Base-by-base conservation (phyloP, 2,888 invertebrate species). In the Nomada goodeniana region DNA sequence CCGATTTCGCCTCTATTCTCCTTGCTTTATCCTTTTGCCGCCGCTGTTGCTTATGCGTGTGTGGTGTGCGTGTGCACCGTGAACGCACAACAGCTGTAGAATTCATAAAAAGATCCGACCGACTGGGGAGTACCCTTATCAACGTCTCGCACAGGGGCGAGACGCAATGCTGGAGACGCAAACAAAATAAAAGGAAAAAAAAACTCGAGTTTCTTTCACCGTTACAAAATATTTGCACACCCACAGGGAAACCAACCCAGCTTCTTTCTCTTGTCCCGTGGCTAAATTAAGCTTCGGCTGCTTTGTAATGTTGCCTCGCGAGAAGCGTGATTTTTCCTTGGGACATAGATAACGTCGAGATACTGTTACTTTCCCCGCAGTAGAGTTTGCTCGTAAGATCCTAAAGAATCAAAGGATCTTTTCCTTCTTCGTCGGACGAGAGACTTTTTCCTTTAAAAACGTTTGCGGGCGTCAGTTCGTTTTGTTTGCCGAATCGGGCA, bases 1-100 rank as follows among this genome's bases (percentile, higher is more conserved):
- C 85, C 82, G 60, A 83, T 79, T 80, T 76, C 85, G 57, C 70
- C 80, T 69, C 80, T 85, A 88, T 77, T 73, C 81, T 72, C 75
- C 67, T 42, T 68, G 75, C 71, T 80, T 75, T 80, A 80, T 76
- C 67, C 76, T 80, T 80, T 80, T 76, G 55, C 74, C 47, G 57
- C 64, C 55, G 44, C 44, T 52, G 2, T 26, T 26, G 26, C 60
- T 20, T 20, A 55, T 65, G 20, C 5, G 5, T 20, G 53, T 10
- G 20, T n/a, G 9, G 11, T 20, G 53, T 18, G 10, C n/a, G 53
- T 18, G 42, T 47, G 50, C 44, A 57, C 53, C 47, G 59, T 59
- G 76, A 65, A 64, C 71, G 47, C 59, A 69, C 75, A 72, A 80
- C 76, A 53, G 70, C 74, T 69, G 65, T 79, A 76, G 76, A 76